Evolutionary conservation across 2,888 invertebrate genomes (phyloP), one percentile per base, ranked within the genome.

Genomic region (Xestia xanthographa): DNA sequence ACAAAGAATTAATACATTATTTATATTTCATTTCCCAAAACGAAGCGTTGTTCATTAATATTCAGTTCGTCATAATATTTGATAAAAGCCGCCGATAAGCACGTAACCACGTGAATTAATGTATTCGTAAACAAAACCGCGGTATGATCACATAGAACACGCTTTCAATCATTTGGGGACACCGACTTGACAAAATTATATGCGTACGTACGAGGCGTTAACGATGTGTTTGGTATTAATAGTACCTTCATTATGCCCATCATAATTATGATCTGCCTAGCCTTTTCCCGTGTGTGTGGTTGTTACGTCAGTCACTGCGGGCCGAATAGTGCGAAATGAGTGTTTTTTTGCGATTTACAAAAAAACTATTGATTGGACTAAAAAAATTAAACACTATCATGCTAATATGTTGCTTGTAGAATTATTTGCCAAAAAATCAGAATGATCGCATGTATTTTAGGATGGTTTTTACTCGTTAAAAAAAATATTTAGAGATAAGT

Each of bases 41-140:
- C 34, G 22, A 8, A 26, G 11, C 43, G 29, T 17, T 41, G 12
- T n/a, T 72, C 60, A 84, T 83, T 73, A 84, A 71, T 65, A 83
- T 83, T 76, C 82, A 43, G 22, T 45, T 70, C 50, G 65, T 71
- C 67, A 84, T 60, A 65, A 83, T 73, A 73, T 77, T 84, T 83
- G 80, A 71, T 65, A 45, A 29, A 62, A 53, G 84, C 81, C 80
- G 77, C 43, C 80, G 14, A n/a, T 70, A 73, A 73, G 60, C 56
- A 67, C 34, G 60, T 48, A 53, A 4, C 62, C 60, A 70, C 72
- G 72, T 83, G 80, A 58, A 73, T 72, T 77, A 77, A 84, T 83
- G 65, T 73, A 34, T 75, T 69, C 41, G 69, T 82, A 62, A 77
- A 84, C 84, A 77, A 67, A 56, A 41, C 67, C 65, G 72, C 80